Evolutionary conservation across 2,888 invertebrate genomes (phyloP).

Genomic region (Pegoplata infirma): DNA sequence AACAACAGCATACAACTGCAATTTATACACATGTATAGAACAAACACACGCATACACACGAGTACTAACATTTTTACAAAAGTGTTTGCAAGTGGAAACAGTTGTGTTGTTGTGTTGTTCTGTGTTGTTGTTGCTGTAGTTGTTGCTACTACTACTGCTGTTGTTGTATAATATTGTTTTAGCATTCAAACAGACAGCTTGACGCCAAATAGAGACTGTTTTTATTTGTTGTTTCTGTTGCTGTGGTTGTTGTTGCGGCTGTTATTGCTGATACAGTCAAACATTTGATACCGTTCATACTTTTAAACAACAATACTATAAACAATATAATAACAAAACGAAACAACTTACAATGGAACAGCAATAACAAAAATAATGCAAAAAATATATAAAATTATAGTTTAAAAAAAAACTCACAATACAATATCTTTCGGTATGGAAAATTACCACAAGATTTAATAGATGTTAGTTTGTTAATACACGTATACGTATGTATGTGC

Average conservation of each 20-base stretch:
- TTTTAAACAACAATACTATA: conserved; percentile 28
- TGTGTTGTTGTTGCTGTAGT: conserved; percentile 4
- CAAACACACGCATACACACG: no score
- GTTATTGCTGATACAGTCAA: conserved; percentile 41
- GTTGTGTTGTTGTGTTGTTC: conserved; percentile 32
- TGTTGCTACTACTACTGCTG: no score
- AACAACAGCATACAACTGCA: conserved; percentile 11
- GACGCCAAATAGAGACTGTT: conserved; percentile 53
- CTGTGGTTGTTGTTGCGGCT: conserved; percentile 18
- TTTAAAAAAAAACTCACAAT: conserved; percentile 37
- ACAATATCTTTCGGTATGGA: conserved; percentile 11
- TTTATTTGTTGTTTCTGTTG: conserved; percentile 37
- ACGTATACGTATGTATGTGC: no score
- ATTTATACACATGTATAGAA: no score
- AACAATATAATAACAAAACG: conserved; percentile 22
- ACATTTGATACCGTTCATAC: conserved; percentile 64
- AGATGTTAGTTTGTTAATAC: no score
- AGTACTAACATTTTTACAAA: background rate
- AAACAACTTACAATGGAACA: conserved; percentile 40
- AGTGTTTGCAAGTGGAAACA: background rate
- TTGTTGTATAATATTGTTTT: conserved; percentile 34
- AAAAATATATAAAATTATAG: conserved; percentile 1
- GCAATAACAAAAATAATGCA: conserved; percentile 10
- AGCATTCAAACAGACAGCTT: conserved; percentile 56
- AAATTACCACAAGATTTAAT: conserved; percentile 29